Evolutionary conservation across 2,888 invertebrate species (phyloP).

Genomic region (Phortica okadai): DNA sequence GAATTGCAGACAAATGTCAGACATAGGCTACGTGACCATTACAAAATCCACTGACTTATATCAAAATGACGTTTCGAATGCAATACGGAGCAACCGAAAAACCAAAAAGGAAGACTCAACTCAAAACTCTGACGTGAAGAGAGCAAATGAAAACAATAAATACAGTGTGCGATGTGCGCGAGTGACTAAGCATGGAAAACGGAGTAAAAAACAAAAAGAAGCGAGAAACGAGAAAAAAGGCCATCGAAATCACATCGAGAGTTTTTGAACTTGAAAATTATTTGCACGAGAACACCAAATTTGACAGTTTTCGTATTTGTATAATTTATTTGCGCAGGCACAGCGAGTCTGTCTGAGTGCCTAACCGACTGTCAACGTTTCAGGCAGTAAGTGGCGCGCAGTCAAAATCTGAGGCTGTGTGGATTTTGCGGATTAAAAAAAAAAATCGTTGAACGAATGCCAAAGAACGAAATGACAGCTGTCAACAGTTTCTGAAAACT

Average conservation of each 20-base stretch:
- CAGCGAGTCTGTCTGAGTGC: background rate
- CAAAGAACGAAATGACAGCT: slow-evolving; percentile 52
- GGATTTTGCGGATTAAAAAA: slow-evolving; percentile 26
- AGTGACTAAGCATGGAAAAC: background rate
- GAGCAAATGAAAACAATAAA: background rate
- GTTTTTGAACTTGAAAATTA: slow-evolving; percentile 66
- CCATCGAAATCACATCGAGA: background rate
- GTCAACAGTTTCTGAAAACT: slow-evolving; percentile 56
- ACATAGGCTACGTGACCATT: slow-evolving; percentile 63
- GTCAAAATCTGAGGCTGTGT: background rate
- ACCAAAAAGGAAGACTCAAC: background rate
- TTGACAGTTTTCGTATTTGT: slow-evolving; percentile 24
- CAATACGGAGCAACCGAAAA: slow-evolving; percentile 2
- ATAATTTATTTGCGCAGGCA: slow-evolving; percentile 3
- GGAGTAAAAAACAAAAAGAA: background rate
- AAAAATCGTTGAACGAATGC: background rate
- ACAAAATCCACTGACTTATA: slow-evolving; percentile 69
- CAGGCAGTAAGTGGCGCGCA: background rate
- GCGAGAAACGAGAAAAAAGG: background rate
- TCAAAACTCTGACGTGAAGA: background rate
- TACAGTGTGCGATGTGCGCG: slow-evolving; percentile 6
- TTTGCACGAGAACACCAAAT: slow-evolving; percentile 54
- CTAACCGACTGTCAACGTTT: background rate
- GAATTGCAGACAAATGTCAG: slow-evolving; percentile 30
- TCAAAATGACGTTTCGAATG: slow-evolving; percentile 59